Evolutionary conservation across 1,140 invertebrate genomes (phyloP), one percentile per base, ranked within the genome.

Genomic region (Cyrtorhinus lividipennis): DNA sequence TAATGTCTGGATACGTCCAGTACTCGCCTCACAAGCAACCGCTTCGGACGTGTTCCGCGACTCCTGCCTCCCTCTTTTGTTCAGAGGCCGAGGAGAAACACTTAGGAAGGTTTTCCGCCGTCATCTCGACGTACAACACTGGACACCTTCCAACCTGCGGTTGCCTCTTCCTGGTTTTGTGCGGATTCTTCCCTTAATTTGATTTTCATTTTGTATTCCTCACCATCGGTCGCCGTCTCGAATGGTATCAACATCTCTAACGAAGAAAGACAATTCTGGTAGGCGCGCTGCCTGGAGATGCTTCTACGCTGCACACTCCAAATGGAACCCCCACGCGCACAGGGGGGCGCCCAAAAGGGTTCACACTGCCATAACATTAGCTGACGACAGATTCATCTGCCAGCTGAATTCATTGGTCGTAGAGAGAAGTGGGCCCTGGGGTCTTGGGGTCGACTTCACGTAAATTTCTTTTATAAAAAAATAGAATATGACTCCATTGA

Each of bases 381-480:
- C 73, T 76, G 73, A 76, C 72, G 70, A 73, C 69, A 71, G 70
- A 69, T 71, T 69, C 62, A 64, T 69, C 67, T 68, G 71, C 69
- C 71, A 69, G 66, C 62, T 65, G 27, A 66, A 60, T 24, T 66
- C 66, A 20, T 46, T 63, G 38, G 67, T 67, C 45, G 66, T 66
- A 65, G 67, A 68, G 64, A 68, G 69, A 68, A 66, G 66, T 68
- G 67, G 65, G 59, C 62, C 62, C 63, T 66, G 59, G n/a, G 26
- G 18, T 20, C 13, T 57, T 10, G 8, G 62, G 18, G 30, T 63
- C 13, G 57, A 56, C 56, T 20, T 23, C 15, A 27, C 53, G 24
- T 53, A 48, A 26, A n/a, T 23, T 60, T 30, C n/a, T 18, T 24
- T 23, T n/a, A 12, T 58, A 58, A 18, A 25, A 25, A n/a, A n/a